Conservation (phyloP, 2,113 vertebrate species). For the Petaurus breviceps region DNA sequence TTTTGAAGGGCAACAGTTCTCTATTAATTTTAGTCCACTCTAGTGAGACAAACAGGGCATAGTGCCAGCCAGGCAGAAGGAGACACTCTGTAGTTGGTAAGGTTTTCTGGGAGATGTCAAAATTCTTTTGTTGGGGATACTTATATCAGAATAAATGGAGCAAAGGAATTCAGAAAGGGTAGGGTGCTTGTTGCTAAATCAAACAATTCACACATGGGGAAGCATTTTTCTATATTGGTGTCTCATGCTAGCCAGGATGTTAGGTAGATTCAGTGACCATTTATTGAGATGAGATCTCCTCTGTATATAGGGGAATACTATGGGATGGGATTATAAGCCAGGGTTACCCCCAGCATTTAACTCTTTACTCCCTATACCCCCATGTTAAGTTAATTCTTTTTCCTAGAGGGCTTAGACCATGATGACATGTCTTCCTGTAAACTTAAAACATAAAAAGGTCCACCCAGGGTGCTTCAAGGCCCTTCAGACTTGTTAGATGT, state of each 20-base stretch:
- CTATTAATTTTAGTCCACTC: neutral
- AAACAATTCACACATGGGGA: conserved; percentile 16
- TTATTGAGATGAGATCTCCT: neutral
- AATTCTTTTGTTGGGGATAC: conserved; percentile 33
- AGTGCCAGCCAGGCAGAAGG: neutral
- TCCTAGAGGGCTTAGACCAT: neutral
- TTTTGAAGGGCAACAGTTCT: conserved; percentile 23
- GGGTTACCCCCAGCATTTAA: neutral
- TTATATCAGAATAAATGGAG: conserved; percentile 4
- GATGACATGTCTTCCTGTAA: neutral
- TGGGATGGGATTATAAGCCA: neutral
- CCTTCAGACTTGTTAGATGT: neutral
- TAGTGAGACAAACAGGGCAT: conserved; percentile 4
- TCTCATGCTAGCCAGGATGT: neutral
- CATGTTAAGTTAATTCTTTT: neutral
- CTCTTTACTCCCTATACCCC: neutral
- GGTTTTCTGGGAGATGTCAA: conserved; percentile 43
- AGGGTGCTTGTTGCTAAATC: neutral
- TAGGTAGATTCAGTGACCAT: neutral
- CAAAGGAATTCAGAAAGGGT: neutral
- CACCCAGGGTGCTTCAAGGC: neutral
- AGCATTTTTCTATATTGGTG: neutral
- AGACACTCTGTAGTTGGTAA: conserved; percentile 8
- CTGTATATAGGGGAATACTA: neutral
- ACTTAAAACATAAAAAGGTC: neutral